Evolutionary conservation across 2,888 invertebrate species (phyloP).

Genomic region (Acanthosepion esculentum): DNA sequence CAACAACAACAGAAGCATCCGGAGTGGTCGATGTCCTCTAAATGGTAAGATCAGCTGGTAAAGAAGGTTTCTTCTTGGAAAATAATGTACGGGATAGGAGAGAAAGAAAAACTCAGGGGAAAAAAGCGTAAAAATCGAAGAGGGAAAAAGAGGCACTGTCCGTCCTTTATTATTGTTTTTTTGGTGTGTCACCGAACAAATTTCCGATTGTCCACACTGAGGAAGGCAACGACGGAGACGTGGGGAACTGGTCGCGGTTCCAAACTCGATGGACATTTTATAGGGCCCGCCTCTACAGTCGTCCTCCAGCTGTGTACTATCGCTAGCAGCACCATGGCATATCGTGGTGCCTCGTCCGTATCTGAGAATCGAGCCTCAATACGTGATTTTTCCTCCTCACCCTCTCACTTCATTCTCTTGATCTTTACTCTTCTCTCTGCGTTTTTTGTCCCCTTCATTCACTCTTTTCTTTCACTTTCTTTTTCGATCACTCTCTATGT

Average conservation of each 20-base stretch:
- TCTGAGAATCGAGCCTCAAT: background rate
- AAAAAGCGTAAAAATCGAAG: background rate
- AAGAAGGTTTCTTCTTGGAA: background rate
- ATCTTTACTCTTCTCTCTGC: background rate
- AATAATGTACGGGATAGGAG: background rate
- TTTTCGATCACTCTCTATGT: background rate
- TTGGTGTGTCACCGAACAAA: background rate
- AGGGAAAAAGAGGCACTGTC: background rate
- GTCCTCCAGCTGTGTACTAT: background rate
- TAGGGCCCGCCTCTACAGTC: constrained; percentile 33
- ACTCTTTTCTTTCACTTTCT: background rate
- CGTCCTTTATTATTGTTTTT: background rate
- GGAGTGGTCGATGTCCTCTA: background rate
- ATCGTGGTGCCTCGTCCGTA: background rate
- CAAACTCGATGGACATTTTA: background rate
- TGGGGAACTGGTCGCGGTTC: background rate
- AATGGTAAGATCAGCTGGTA: background rate
- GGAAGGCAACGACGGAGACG: background rate
- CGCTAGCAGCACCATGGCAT: background rate
- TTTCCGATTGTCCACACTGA: background rate
- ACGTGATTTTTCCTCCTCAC: background rate
- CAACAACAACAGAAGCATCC: background rate
- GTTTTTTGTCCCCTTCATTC: background rate
- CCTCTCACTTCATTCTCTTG: background rate
- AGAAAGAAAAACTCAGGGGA: background rate